Evolutionary conservation across 2,888 invertebrate species (phyloP).

Genomic region (Rhodophaea formosa): DNA sequence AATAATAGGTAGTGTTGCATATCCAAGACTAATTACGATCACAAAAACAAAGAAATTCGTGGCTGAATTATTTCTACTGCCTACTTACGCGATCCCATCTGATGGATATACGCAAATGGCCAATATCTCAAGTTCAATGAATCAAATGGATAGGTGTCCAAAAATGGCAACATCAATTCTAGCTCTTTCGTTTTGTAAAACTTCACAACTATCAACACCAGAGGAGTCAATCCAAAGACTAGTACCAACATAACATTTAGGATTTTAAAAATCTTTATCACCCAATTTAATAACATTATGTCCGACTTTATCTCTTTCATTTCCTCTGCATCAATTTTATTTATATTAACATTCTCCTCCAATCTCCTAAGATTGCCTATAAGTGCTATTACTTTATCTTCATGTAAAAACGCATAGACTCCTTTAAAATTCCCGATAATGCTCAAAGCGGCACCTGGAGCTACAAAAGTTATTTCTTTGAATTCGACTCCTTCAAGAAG

Average conservation of each 20-base stretch:
- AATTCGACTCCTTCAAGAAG: slow-evolving; percentile 35
- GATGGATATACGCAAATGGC: slow-evolving; percentile 45
- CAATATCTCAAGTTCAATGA: slow-evolving; percentile 42
- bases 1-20: too few species aligned
- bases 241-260: slow-evolving; percentile 39
- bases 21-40: too few species aligned
- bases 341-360: not conserved
- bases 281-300: slow-evolving; percentile 21
- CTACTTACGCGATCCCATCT: slow-evolving; percentile 45
- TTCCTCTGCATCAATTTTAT: not conserved
- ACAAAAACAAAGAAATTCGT: too few species aligned
- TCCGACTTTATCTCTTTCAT: slow-evolving; percentile 2
- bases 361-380: slow-evolving; percentile 27
- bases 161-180: slow-evolving; percentile 42
- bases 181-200: slow-evolving; percentile 41
- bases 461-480: slow-evolving; percentile 40
- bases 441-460: slow-evolving; percentile 37
- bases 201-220: slow-evolving; percentile 39
- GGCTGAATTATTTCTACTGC: too few species aligned
- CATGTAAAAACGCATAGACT: slow-evolving; percentile 30
- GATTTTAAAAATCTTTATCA: slow-evolving; percentile 24
- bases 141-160: slow-evolving; percentile 44
- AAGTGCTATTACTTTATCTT: slow-evolving; percentile 31
- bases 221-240: slow-evolving; percentile 40
- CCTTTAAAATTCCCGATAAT: slow-evolving; percentile 38